Conservation (phyloP, 2,113 vertebrate genomes). For the Lichenostomus cassidix region DNA sequence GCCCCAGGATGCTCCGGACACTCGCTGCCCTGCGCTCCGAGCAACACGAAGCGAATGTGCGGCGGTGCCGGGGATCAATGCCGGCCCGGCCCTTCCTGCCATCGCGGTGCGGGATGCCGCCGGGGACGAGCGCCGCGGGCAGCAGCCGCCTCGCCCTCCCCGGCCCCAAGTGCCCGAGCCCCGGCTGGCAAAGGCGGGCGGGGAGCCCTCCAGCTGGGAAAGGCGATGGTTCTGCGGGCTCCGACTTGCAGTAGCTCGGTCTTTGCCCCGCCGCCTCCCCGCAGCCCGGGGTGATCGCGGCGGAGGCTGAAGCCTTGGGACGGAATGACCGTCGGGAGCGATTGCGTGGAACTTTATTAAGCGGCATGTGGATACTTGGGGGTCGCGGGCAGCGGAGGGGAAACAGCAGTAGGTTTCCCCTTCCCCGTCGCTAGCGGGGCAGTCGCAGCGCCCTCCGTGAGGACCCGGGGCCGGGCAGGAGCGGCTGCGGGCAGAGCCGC, state of each 20-base stretch:
- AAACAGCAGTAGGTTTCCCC: not conserved
- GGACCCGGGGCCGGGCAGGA: not conserved
- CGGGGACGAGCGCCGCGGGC: no score
- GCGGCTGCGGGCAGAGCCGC: not conserved
- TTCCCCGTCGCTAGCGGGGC: no score
- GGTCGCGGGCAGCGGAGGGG: not conserved
- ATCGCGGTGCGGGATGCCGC: fast-evolving
- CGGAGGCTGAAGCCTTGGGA: not conserved
- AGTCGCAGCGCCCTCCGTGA: not conserved
- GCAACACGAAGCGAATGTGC: fast-evolving
- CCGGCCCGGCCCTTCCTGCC: not conserved
- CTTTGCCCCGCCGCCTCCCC: not conserved
- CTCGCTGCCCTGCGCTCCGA: fast-evolving
- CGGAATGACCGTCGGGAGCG: not conserved
- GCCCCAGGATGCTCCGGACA: fast-evolving
- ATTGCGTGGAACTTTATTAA: not conserved
- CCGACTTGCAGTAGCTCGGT: not conserved
- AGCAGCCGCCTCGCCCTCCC: not conserved
- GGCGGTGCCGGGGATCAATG: not conserved
- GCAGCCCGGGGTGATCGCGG: not conserved
- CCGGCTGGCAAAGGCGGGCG: not conserved
- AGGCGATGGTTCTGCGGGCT: not conserved
- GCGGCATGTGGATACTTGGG: not conserved
- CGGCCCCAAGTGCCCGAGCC: no score
- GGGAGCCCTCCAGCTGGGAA: no score